Percentiles rank a stretch among this genome's conserved stretches.
phyloP scores from a whole-genome alignment of 2,797 vertebrate species.

The Lerista edwardsae region DNA sequence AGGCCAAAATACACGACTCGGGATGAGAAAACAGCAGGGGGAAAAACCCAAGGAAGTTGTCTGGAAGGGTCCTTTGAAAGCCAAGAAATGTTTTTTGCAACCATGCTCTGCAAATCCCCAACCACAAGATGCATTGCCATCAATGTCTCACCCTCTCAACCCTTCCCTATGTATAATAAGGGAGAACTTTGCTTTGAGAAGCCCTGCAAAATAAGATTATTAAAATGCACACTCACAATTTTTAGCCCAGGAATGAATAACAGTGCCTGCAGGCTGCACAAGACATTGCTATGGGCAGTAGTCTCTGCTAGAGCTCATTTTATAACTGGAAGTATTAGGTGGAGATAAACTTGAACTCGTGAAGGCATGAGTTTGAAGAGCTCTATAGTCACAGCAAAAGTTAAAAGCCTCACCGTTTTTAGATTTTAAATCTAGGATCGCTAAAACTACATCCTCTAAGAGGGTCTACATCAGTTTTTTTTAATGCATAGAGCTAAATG shows the following conservation, averaged over 20 bases:
- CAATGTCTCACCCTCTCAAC: neutral
- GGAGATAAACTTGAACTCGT: neutral
- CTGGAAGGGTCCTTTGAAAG: neutral
- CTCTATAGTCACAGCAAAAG: neutral
- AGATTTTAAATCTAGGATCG: neutral
- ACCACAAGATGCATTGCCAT: slow-evolving; percentile 1
- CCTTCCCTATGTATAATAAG: neutral
- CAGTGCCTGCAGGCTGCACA: neutral
- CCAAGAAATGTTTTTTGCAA: neutral
- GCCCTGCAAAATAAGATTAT: neutral
- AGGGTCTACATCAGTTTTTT: neutral
- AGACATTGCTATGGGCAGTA: neutral
- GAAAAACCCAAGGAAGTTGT: neutral
- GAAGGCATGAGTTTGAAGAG: neutral
- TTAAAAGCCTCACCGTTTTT: slow-evolving; percentile 22
- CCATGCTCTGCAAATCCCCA: slow-evolving; percentile 10
- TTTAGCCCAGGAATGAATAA: neutral
- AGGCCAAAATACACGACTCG: neutral
- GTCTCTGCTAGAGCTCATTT: neutral
- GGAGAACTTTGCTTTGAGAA: neutral
- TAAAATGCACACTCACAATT: neutral
- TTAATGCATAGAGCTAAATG: neutral
- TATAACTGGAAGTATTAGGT: neutral
- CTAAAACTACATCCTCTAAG: neutral
- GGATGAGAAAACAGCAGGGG: slow-evolving; percentile 8